Evolutionary conservation across 2,888 invertebrate genomes (phyloP).

Genomic region (Mylabris sibirica): DNA sequence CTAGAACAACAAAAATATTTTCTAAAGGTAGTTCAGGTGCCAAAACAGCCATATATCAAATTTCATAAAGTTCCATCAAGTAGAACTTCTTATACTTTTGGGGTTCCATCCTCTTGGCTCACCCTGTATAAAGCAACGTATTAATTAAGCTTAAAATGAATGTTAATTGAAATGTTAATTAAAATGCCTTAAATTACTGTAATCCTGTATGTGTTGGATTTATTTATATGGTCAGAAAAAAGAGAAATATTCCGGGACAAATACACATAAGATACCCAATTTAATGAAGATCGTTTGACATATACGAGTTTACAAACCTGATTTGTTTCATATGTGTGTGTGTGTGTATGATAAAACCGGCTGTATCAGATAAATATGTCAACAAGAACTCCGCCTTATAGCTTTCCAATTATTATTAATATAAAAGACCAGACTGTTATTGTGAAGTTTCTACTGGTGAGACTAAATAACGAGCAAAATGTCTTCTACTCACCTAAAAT

Average conservation of each 20-base stretch:
- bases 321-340: slow-evolving; percentile 36
- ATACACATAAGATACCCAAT: slow-evolving; percentile 51
- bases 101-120: too few relatives aligned
- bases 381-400: slow-evolving; percentile 56
- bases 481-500: slow-evolving; percentile 56
- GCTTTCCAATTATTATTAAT: slow-evolving; percentile 51
- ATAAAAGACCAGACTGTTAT: slow-evolving; percentile 39
- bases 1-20: too few relatives aligned
- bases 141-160: background rate
- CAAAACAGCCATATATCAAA: too few relatives aligned
- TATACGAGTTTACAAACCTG: slow-evolving; percentile 54
- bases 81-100: too few relatives aligned
- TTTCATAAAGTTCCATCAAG: too few relatives aligned
- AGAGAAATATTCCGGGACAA: slow-evolving; percentile 46
- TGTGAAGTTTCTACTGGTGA: background rate
- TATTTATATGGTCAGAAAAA: slow-evolving; percentile 23
- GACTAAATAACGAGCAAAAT: slow-evolving; percentile 50
- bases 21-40: too few relatives aligned
- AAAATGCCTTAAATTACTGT: slow-evolving; percentile 32
- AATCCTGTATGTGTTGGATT: slow-evolving; percentile 14
- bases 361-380: slow-evolving; percentile 61
- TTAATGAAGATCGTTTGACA: slow-evolving; percentile 56
- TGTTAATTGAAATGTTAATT: slow-evolving; percentile 32
- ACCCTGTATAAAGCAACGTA: background rate
- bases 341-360: slow-evolving; percentile 53